Conservation (phyloP, 2,113 vertebrate genomes). For the Halichoeres trimaculatus region DNA sequence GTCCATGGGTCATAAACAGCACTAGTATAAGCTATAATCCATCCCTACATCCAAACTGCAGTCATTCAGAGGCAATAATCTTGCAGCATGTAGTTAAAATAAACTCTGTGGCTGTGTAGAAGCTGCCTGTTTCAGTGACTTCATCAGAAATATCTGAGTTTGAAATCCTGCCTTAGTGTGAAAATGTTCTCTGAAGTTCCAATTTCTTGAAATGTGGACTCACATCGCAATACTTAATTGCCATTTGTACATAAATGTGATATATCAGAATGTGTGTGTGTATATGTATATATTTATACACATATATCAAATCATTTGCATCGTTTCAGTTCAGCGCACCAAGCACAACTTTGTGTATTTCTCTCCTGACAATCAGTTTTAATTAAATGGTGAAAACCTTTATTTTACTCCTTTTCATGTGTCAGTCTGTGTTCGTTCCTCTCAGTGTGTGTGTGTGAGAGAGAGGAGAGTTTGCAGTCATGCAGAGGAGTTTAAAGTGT, state of each 20-base stretch:
- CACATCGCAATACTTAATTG: conserved; percentile 63
- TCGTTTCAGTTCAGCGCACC: conserved; percentile 56
- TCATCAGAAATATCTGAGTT: conserved; percentile 23
- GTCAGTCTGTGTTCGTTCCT: conserved; percentile 25
- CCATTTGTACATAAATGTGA: conserved; percentile 77
- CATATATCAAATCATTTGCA: conserved; percentile 50
- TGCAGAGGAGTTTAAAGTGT: conserved; percentile 22
- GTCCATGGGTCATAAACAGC: conserved; percentile 5
- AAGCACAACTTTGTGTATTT: conserved; percentile 70
- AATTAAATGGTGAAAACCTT: conserved; percentile 75
- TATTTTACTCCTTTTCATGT: conserved; percentile 60
- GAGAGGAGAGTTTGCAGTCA: conserved; percentile 7
- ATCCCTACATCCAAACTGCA: conserved; percentile 20
- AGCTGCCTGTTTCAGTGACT: conserved; percentile 2
- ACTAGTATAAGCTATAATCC: neutral
- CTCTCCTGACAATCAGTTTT: conserved; percentile 82
- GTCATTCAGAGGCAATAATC: conserved; percentile 51
- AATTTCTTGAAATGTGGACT: conserved; percentile 55
- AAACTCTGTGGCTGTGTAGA: conserved; percentile 13
- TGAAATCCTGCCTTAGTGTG: neutral
- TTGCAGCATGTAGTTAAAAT: conserved; percentile 19
- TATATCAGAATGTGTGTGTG: conserved; percentile 51
- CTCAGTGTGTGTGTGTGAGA: neutral
- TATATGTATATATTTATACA: conserved; percentile 15
- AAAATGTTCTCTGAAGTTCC: conserved; percentile 50